These are phyloP conservation scores for Ataeniobius toweri DNA, from an alignment of 2,797 vertebrate genomes.

Conservation along the genomic window DNA sequence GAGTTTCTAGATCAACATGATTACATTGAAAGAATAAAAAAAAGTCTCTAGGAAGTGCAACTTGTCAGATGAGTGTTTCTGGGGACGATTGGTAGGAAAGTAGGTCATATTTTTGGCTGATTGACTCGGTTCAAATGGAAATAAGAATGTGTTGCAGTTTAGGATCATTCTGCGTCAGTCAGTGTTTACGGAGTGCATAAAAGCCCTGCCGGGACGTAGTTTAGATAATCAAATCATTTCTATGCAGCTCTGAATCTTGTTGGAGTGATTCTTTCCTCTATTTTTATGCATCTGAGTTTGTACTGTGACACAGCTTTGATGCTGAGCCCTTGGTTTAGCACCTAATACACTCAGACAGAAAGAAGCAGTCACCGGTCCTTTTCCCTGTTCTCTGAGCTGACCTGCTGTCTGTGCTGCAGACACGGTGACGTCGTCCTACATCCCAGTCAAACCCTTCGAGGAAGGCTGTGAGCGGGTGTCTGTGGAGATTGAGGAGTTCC, in stretches of 20 bases:
- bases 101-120: background rate
- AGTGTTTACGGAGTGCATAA: background rate
- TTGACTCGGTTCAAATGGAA: background rate
- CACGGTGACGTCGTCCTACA: constrained; percentile 91
- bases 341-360: background rate
- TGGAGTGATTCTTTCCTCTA: background rate
- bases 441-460: constrained; percentile 92
- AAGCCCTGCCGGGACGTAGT: background rate
- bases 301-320: background rate
- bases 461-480: constrained; percentile 84
- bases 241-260: background rate
- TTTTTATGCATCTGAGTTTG: background rate
- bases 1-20: background rate
- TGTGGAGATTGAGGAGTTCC: constrained; percentile 93
- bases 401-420: constrained; percentile 72
- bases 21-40: background rate
- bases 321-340: background rate
- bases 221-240: background rate
- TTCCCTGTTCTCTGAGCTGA: background rate
- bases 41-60: background rate
- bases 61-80: background rate
- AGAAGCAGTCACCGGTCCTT: background rate
- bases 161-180: background rate
- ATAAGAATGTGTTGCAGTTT: background rate
- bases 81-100: background rate